Base-by-base conservation (phyloP, 2,113 vertebrate genomes). In the Blennius ocellaris region DNA sequence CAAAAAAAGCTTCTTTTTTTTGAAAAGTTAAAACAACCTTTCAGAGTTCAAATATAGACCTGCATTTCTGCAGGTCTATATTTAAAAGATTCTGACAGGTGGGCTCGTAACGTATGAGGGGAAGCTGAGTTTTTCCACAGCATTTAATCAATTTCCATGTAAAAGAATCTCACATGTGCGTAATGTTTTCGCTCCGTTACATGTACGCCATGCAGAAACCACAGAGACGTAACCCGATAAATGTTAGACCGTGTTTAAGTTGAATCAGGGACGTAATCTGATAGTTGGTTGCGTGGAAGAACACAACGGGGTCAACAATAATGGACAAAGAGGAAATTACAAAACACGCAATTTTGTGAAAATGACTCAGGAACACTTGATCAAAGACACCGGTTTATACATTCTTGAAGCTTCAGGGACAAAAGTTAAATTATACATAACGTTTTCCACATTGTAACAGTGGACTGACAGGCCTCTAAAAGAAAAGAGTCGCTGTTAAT, bases 121-220 rank as follows among this genome's bases (percentile, higher is more conserved):
- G 82, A 68, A 90, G 78, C 91, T 83, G 89, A 88, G 86, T 82
- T 71, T 69, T 84, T 85, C 91, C 85, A 93, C 82, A 87, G 83
- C 81, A 60, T 90, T 90, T 92, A 92, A 94, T 89, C 78, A 11
- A 89, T 86, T 88, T 83, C 87, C 76, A 79, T 89, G 90, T 92
- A 90, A 93, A 90, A 86, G 71, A 74, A 76, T 85, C 83, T 88
- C 89, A 90, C 92, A 90, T 76, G 87, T 92, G 91, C 84, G 82
- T 64, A 83, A 40, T 63, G 81, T 88, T 86, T 82, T 73, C 4
- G 80, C 77, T 69, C 39, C 41, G 21, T 30, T 76, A 75, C 73
- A 55, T 15, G 21, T 76, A 17, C 38, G 53, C 11, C 78, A 83
- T 66, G 57, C 51, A 38, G 64, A 76, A 84, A 67, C 54, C 6